Evolutionary conservation across 1,140 invertebrate genomes (phyloP).

Genomic region (Magallana gigas): DNA sequence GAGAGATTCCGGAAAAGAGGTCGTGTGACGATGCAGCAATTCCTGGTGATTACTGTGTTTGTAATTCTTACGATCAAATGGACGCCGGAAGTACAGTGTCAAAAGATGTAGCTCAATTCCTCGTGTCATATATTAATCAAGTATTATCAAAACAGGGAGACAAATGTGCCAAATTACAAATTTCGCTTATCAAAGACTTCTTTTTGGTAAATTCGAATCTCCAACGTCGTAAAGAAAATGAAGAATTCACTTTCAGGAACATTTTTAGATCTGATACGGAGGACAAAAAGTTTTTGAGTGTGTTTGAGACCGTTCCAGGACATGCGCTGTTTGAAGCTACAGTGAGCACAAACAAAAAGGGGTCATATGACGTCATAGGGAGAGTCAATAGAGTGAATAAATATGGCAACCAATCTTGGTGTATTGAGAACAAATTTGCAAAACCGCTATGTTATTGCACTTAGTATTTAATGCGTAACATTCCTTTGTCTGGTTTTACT

Average conservation of each 20-base stretch:
- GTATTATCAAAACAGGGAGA: conserved; percentile 43
- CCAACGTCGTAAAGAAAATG: conserved; percentile 38
- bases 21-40: conserved; percentile 78
- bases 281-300: conserved; percentile 54
- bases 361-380: conserved; percentile 6
- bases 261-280: conserved; percentile 65
- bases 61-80: conserved; percentile 66
- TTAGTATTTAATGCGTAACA: too few relatives aligned
- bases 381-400: conserved; percentile 47
- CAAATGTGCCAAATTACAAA: conserved; percentile 61
- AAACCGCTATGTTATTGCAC: not conserved
- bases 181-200: conserved; percentile 50
- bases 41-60: conserved; percentile 79
- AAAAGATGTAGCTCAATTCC: conserved; percentile 48
- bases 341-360: not conserved
- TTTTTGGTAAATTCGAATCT: conserved; percentile 49
- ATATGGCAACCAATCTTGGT: conserved; percentile 53
- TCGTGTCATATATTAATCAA: conserved; percentile 65
- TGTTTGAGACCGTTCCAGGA: conserved; percentile 51
- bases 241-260: conserved; percentile 60
- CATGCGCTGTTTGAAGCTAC: conserved; percentile 52
- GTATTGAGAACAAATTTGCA: conserved; percentile 45
- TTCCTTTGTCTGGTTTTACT: too few relatives aligned
- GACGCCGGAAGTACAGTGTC: conserved; percentile 6
- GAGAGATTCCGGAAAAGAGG: conserved; percentile 75